These are phyloP conservation scores for Neodiprion lecontei DNA, from an alignment of 1,140 invertebrate genomes.

Conservation along the genomic window DNA sequence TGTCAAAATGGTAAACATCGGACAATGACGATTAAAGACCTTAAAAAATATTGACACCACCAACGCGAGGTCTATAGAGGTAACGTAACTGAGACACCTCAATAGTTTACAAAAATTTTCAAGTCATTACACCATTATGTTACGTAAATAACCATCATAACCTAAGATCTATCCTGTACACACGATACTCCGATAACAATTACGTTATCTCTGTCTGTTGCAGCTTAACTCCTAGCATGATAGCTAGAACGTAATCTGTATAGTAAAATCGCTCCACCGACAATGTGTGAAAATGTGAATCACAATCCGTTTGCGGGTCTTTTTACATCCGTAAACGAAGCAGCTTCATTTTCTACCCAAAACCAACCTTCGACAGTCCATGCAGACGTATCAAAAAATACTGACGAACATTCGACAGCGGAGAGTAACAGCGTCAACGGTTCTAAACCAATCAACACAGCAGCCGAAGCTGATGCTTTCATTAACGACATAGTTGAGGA, in stretches of 20 bases:
- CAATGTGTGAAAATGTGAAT: slow-evolving; percentile 52
- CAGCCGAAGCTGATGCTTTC: background rate
- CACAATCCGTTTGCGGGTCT: slow-evolving; percentile 61
- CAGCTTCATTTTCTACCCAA: slow-evolving; percentile 46
- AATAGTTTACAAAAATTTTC: background rate
- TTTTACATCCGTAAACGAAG: slow-evolving; percentile 51
- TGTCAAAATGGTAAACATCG: background rate
- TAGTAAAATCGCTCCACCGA: background rate
- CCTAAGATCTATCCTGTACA: background rate
- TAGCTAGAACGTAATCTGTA: background rate
- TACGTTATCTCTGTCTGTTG: background rate
- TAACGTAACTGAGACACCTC: background rate
- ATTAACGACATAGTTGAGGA: slow-evolving; percentile 64
- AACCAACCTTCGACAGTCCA: slow-evolving; percentile 18
- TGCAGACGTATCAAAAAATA: slow-evolving; percentile 18
- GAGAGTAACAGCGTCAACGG: background rate
- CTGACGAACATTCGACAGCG: slow-evolving; percentile 23
- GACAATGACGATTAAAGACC: background rate
- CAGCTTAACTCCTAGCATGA: background rate
- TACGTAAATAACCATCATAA: background rate
- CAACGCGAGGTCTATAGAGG: background rate
- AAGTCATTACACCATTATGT: background rate
- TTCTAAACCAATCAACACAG: background rate
- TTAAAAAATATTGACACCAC: background rate
- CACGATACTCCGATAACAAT: background rate